These are phyloP conservation scores for Larimichthys polyactis DNA, from an alignment of 2,113 vertebrate genomes.

Conservation along the genomic window DNA sequence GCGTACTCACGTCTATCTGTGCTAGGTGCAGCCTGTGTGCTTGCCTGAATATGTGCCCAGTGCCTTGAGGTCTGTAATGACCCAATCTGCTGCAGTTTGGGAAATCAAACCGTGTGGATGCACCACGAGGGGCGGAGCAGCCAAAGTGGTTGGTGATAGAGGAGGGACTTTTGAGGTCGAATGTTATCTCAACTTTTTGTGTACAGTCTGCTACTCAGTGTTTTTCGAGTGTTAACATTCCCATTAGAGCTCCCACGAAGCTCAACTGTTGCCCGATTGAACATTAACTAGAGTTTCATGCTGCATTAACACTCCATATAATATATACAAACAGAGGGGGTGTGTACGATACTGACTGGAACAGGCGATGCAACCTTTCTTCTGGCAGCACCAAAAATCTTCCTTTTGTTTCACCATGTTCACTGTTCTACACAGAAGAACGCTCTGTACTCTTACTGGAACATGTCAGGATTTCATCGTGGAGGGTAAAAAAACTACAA, in stretches of 20 bases:
- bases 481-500: no score
- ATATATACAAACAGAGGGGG: no score
- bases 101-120: slow-evolving; percentile 63
- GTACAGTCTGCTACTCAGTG: neutral
- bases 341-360: no score
- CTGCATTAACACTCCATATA: neutral
- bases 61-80: slow-evolving; percentile 55
- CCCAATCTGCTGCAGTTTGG: slow-evolving; percentile 43
- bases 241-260: neutral
- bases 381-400: no score
- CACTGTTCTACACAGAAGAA: no score
- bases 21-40: slow-evolving; percentile 29
- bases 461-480: no score
- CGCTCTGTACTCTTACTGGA: no score
- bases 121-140: slow-evolving; percentile 60
- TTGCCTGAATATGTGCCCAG: slow-evolving; percentile 36
- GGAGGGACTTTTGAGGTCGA: slow-evolving; percentile 28
- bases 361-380: no score
- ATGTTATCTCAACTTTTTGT: slow-evolving; percentile 15
- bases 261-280: neutral
- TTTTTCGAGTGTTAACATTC: neutral
- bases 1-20: slow-evolving; percentile 60
- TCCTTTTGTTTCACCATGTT: no score
- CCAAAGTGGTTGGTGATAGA: neutral
- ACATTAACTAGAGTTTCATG: neutral